Base-by-base conservation (phyloP, 2,888 invertebrate species). In the Cheilosia vernalis region DNA sequence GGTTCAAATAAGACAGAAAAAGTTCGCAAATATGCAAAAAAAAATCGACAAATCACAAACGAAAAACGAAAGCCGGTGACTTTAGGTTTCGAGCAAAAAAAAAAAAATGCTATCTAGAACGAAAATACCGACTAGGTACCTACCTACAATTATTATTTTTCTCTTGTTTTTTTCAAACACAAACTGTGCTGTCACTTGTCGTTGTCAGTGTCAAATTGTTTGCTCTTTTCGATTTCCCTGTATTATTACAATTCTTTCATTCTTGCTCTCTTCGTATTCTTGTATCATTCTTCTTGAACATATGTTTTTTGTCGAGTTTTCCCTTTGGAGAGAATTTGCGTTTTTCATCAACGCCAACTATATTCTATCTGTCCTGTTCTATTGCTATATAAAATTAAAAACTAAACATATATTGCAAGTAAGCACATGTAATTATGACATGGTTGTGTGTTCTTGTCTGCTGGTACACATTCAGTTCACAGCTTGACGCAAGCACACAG, bases 131-230 rank as follows among this genome's bases (percentile, higher is more conserved):
- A n/a, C n/a, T n/a, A n/a, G n/a, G n/a, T n/a, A n/a, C n/a, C 3
- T 0, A 3, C 33, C 10, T n/a, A 37, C 9, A 2, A 33, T 33
- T 30, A 30, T 33, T 33, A 69, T 69, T 69, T 60, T 69, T 47
- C 55, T 63, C 77, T 69, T 77, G 77, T 77, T 37, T 37, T 24
- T 3, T 9, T 37, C 60, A 55, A 69, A 77, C 55, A 55, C 47
- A 61, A 69, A 69, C 69, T 69, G 69, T 77, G 55, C 69, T 69
- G 47, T 76, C 60, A 53, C 49, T 51, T 51, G 15, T 44, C 44
- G 15, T 44, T 44, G n/a, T 44, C 9, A 7, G n/a, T 44, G n/a
- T 44, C 44, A 10, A 37, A n/a, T 9, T 17, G n/a, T 44, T 9
- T 44, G 51, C 30, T 60, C n/a, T 13, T 58, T 74, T 49, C 37